phyloP scores from a whole-genome alignment of 2,888 invertebrate genomes.

The Augochlorella aurata region DNA sequence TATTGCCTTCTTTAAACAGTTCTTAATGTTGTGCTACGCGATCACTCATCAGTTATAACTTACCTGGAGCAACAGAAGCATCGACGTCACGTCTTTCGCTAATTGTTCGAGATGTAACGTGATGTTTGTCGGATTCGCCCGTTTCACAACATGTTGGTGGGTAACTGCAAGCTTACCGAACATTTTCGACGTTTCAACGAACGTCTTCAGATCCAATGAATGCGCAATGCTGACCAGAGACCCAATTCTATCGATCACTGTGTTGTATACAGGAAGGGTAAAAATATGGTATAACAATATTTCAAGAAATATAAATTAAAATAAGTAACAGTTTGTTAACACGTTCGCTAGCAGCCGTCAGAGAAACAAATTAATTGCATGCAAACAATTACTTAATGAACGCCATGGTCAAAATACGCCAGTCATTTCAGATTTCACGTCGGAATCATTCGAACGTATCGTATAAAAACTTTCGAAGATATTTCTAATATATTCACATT shows the following conservation, averaged over 20 bases:
- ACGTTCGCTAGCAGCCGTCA: too few species aligned
- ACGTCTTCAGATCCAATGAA: slow-evolving; percentile 73
- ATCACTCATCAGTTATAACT: background rate
- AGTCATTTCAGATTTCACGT: too few species aligned
- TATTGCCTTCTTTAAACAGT: too few species aligned
- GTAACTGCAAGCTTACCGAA: slow-evolving; percentile 73
- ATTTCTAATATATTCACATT: too few species aligned
- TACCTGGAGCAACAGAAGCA: slow-evolving; percentile 64
- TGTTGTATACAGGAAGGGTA: background rate
- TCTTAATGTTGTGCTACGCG: too few species aligned
- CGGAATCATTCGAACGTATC: too few species aligned
- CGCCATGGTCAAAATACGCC: too few species aligned
- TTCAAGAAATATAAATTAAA: background rate
- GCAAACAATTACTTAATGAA: too few species aligned
- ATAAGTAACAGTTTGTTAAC: background rate
- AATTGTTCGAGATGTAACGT: slow-evolving; percentile 64
- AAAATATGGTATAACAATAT: background rate
- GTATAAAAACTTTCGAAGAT: too few species aligned
- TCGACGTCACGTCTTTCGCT: slow-evolving; percentile 46
- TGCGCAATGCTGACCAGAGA: slow-evolving; percentile 69
- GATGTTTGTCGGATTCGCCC: slow-evolving; percentile 49
- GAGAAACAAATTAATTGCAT: too few species aligned
- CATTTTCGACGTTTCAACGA: slow-evolving; percentile 73
- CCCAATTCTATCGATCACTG: slow-evolving; percentile 72
- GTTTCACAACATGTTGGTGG: slow-evolving; percentile 59